Conservation (phyloP, 2,888 invertebrate genomes). For the Chymomyza amoena region DNA sequence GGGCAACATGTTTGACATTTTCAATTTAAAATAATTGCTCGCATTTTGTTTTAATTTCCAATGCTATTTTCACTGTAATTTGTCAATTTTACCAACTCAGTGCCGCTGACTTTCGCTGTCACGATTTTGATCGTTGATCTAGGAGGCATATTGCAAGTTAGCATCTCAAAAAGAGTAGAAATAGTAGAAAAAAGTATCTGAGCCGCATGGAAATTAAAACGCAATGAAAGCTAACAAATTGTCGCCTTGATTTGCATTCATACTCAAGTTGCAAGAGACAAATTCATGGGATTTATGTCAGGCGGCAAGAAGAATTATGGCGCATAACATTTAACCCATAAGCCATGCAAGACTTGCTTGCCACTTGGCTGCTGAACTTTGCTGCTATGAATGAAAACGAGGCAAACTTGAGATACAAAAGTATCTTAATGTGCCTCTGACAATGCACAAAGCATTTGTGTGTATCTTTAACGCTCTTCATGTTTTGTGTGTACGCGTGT, state of each 20-base stretch:
- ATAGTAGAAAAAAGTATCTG: slow-evolving; percentile 13
- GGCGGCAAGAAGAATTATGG: slow-evolving; percentile 50
- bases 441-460: slow-evolving; percentile 16
- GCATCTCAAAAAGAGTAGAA: too few species aligned
- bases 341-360: slow-evolving; percentile 11
- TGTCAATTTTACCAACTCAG: slow-evolving; percentile 50
- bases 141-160: slow-evolving; percentile 36
- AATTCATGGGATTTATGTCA: neutral
- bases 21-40: slow-evolving; percentile 74
- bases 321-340: slow-evolving; percentile 57
- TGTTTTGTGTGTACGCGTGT: neutral
- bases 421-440: slow-evolving; percentile 30
- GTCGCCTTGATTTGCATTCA: neutral
- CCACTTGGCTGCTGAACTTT: neutral
- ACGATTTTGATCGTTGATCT: slow-evolving; percentile 32
- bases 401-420: slow-evolving; percentile 13
- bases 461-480: slow-evolving; percentile 15
- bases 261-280: neutral
- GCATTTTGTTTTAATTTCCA: slow-evolving; percentile 64
- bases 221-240: neutral
- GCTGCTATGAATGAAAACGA: neutral
- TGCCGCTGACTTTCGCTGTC: neutral
- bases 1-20: slow-evolving; percentile 65
- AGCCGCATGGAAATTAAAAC: slow-evolving; percentile 29
- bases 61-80: slow-evolving; percentile 60